Evolutionary conservation across 1,140 invertebrate genomes (phyloP), one percentile per base, ranked within the genome.

Genomic region (Pollicipes pollicipes): DNA sequence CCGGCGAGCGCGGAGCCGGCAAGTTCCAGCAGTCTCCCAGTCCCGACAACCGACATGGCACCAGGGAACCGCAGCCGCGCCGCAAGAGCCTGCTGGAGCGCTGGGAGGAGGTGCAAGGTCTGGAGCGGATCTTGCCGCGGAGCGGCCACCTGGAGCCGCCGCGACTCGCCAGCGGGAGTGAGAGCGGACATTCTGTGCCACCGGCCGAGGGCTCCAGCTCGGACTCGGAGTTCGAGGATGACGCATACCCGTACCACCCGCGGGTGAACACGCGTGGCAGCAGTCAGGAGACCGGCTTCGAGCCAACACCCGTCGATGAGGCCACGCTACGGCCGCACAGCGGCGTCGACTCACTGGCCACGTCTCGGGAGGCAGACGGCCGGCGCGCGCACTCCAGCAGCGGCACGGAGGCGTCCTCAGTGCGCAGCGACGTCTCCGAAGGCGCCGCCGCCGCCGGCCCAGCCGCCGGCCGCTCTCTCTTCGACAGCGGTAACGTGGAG

Each of bases 301-400:
- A 58, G 21, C 45, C 45, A 2, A 58, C 45, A 21, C 45, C 45
- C 24, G 45, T 10, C 45, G 45, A 58, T 21, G 45, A 58, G 45
- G 17, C 45, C 13, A 21, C 45, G 21, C 45, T 21, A 21, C 45
- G 45, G 21, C 45, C 45, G 45, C 45, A 10, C 45, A 58, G 45
- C 45, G 45, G 45, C 10, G 45, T 58, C 45, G 45, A 58, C 45
- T 58, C 45, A 2, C 73, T 67, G 37, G 72, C 73, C 32, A 71
- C 71, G 29, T 74, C 76, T 37, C 76, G 70, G n/a, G n/a, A n/a
- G n/a, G n/a, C 45, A 17, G 32, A 10, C 13, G 45, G 10, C 2
- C 45, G 2, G 6, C 45, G 45, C 2, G 13, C 45, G 45, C 45
- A 3, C 13, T 58, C 45, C 45, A 58, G 35, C 17, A 35, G 45